Evolutionary conservation across 2,797 vertebrate genomes (phyloP).

Genomic region (Protonibea diacanthus): DNA sequence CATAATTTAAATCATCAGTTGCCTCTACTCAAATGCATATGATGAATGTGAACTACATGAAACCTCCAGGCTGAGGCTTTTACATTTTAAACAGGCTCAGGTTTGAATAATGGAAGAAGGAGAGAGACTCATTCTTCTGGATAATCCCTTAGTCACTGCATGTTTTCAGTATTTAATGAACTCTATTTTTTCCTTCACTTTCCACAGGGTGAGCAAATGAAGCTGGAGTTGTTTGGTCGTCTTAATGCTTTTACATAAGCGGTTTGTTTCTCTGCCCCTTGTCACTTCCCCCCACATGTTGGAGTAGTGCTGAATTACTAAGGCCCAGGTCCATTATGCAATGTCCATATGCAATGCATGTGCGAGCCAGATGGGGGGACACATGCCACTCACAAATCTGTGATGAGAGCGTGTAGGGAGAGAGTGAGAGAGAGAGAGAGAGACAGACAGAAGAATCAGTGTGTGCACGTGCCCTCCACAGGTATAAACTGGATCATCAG

Average conservation of each 20-base stretch:
- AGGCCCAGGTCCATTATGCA: conserved; percentile 70
- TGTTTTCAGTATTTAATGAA: conserved; percentile 51
- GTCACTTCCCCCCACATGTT: conserved; percentile 56
- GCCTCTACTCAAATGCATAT: background rate
- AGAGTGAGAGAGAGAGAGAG: background rate
- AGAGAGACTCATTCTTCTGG: conserved; percentile 19
- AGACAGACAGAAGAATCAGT: background rate
- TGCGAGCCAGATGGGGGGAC: conserved; percentile 71
- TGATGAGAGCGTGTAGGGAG: conserved; percentile 23
- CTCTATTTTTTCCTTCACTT: conserved; percentile 7
- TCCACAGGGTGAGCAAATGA: conserved; percentile 28
- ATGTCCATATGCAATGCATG: conserved; percentile 68
- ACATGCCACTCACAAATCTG: conserved; percentile 75
- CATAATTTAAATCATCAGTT: background rate
- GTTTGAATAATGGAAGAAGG: conserved; percentile 44
- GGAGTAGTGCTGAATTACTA: conserved; percentile 43
- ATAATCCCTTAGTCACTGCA: conserved; percentile 26
- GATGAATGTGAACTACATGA: background rate
- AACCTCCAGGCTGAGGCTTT: background rate
- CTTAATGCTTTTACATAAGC: conserved; percentile 83
- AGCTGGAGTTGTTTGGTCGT: conserved; percentile 41
- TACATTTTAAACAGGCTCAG: conserved; percentile 7
- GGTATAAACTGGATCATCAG: conserved; percentile 46
- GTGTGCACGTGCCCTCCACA: conserved; percentile 22
- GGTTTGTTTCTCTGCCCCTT: conserved; percentile 61